Percentiles rank a stretch among this genome's conserved stretches.
phyloP scores from a whole-genome alignment of 64 coral and sea anemone species.

The Pachyseris speciosa region DNA sequence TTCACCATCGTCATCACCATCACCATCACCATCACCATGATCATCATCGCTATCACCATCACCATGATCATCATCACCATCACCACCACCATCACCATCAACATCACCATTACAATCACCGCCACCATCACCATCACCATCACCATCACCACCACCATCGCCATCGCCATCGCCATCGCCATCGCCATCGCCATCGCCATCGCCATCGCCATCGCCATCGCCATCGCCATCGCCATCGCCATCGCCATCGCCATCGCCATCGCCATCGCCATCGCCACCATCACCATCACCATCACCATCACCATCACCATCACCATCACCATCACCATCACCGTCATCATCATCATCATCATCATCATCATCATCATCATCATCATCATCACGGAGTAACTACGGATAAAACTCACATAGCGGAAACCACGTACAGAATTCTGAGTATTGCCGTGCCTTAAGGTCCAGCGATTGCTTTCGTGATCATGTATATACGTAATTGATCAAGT shows the following conservation, averaged over 20 bases:
- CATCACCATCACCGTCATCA: background rate
- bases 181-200: background rate
- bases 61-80: background rate
- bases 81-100: background rate
- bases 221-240: background rate
- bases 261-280: background rate
- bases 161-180: background rate
- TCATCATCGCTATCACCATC: background rate
- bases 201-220: background rate
- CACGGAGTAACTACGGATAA: background rate
- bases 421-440: no score
- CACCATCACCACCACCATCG: background rate
- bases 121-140: constrained; percentile 8
- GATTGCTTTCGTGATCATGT: no score
- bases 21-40: no score
- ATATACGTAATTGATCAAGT: no score
- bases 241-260: background rate
- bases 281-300: background rate
- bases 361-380: background rate
- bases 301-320: background rate
- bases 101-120: background rate
- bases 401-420: no score
- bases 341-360: background rate
- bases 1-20: no score
- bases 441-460: no score